Base-by-base conservation (phyloP, 2,888 invertebrate genomes). In the Cataglyphis rosenhaueri region DNA sequence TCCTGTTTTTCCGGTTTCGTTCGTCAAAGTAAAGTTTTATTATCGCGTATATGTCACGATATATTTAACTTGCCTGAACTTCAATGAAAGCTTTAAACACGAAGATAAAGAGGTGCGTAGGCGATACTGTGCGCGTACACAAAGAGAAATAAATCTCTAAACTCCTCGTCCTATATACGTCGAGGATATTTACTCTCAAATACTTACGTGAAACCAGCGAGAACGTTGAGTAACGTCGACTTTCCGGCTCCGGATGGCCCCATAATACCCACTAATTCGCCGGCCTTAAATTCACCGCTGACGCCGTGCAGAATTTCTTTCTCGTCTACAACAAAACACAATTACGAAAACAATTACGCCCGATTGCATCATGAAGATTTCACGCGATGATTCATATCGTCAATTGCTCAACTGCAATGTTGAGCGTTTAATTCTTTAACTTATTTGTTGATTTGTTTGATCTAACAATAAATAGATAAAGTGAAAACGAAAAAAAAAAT, bases 131-230 rank as follows among this genome's bases (percentile, higher is more conserved):
- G 35, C 35, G 35, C 35, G 35, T 35, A 35, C 6, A 35, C 6
- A 35, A 35, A 35, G 4, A 35, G 35, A 35, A 6, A 35, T 35
- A 35, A 35, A 6, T 35, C 35, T 35, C 35, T 35, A 35, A 35
- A 35, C 35, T 6, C 6, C 35, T 35, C 35, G 35, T 35, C 6
- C 0, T 35, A 35, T 35, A 35, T 35, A 6, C 6, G 35, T 35
- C 35, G 35, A 35, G 35, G 6, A 35, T 35, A 35, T 35, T n/a
- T n/a, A n/a, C n/a, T 8, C 2, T 21, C 21, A 0, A 71, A 2
- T 74, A 96, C 97, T 96, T 95, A 98, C 98, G 97, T 97, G 95
- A 97, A 98, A 73, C 98, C 98, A 35, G 98, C 98, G 75, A 98
- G 95, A 83, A 98, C 98, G 94, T 98, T 98, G 94, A 98, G 96